Evolutionary conservation across 2,888 invertebrate species (phyloP).

Genomic region (Diloba caeruleocephala): DNA sequence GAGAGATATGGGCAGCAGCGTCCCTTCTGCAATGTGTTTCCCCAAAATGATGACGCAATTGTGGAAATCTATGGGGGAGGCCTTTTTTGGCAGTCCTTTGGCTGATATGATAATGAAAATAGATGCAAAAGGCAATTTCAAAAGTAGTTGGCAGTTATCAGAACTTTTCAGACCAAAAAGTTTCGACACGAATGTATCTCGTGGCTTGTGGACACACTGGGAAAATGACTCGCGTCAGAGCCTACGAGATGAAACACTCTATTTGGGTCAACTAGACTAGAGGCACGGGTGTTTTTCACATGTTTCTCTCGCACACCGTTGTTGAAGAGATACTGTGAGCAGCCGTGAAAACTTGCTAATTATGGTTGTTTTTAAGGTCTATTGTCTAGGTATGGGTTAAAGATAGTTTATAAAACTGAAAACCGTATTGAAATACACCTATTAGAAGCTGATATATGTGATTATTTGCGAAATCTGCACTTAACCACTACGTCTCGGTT

Average conservation of each 20-base stretch:
- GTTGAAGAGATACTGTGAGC: conserved; percentile 48
- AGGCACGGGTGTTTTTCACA: conserved; percentile 57
- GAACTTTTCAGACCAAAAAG: conserved; percentile 25
- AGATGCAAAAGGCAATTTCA: no score
- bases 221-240: conserved; percentile 57
- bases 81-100: no score
- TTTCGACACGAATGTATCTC: conserved; percentile 46
- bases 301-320: conserved; percentile 47
- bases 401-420: no score
- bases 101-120: no score
- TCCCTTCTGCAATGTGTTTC: no score
- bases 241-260: conserved; percentile 62
- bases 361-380: conserved; percentile 49
- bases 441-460: no score
- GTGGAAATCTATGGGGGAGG: no score
- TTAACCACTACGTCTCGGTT: no score
- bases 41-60: no score
- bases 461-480: no score
- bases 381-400: conserved; percentile 12
- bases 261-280: conserved; percentile 75
- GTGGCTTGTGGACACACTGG: conserved; percentile 50
- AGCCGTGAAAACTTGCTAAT: conserved; percentile 55
- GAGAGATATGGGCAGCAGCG: no score
- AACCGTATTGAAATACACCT: no score
- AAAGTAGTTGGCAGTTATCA: conserved; percentile 21